Conservation (phyloP, 2,113 vertebrate genomes). For the Dicentrarchus labrax region DNA sequence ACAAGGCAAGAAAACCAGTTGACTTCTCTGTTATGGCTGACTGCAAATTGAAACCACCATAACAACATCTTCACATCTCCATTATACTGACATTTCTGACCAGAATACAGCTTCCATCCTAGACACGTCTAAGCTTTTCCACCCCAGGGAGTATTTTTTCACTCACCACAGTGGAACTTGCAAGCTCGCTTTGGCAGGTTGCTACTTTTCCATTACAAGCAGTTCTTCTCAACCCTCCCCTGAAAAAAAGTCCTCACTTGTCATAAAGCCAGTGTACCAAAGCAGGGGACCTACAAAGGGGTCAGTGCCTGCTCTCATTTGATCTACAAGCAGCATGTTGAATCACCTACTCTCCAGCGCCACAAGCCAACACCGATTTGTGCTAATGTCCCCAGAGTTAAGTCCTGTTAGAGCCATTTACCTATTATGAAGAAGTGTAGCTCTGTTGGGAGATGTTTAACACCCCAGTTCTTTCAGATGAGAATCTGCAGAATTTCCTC, state of each 20-base stretch:
- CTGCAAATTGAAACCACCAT: conserved; percentile 33
- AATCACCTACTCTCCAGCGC: conserved; percentile 1
- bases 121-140: conserved; percentile 81
- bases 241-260: conserved; percentile 38
- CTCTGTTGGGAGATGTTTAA: conserved; percentile 24
- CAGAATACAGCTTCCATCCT: conserved; percentile 62
- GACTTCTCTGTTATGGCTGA: conserved; percentile 1
- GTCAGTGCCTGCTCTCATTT: conserved; percentile 25
- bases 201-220: conserved; percentile 76
- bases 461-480: conserved; percentile 25
- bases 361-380: conserved; percentile 8
- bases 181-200: conserved; percentile 65
- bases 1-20: conserved; percentile 15
- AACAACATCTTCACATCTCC: conserved; percentile 33
- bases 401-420: conserved; percentile 42
- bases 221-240: conserved; percentile 17
- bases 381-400: conserved; percentile 10
- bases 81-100: conserved; percentile 58
- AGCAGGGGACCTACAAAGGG: conserved; percentile 24
- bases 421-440: conserved; percentile 39
- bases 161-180: conserved; percentile 78
- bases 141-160: conserved; percentile 58
- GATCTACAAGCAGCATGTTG: background rate
- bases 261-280: conserved; percentile 44
- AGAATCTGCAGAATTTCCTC: conserved; percentile 7